These are phyloP conservation scores for Miichthys miiuy DNA, from an alignment of 2,797 vertebrate genomes.

Conservation along the genomic window DNA sequence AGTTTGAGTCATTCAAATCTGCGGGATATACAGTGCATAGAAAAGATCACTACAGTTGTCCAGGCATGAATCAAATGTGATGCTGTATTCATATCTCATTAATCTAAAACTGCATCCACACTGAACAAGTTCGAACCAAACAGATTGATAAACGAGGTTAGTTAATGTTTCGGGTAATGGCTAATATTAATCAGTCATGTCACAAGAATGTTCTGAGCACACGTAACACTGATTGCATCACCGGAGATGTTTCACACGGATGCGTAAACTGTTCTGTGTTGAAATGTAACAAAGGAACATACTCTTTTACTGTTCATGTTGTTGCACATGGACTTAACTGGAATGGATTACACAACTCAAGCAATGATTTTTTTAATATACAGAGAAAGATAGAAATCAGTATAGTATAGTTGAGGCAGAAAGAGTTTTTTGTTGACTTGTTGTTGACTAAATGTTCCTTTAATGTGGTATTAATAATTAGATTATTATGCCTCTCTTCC, in stretches of 20 bases:
- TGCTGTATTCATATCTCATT: background rate
- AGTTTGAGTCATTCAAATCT: slow-evolving; percentile 1
- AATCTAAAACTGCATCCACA: background rate
- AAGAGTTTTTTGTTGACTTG: too few species aligned
- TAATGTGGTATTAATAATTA: background rate
- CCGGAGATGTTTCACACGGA: background rate
- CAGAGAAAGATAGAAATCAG: background rate
- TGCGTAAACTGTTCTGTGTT: background rate
- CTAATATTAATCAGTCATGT: slow-evolving; percentile 1
- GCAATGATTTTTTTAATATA: background rate
- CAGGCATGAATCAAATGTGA: slow-evolving; percentile 1
- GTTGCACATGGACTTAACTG: background rate
- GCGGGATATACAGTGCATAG: background rate
- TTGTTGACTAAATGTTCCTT: too few species aligned
- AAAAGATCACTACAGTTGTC: background rate
- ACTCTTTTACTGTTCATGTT: background rate
- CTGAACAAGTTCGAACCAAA: slow-evolving; percentile 21
- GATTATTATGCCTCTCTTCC: background rate
- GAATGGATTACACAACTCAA: background rate
- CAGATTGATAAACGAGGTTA: background rate
- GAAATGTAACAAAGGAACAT: background rate
- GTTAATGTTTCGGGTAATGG: background rate
- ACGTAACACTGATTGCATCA: background rate
- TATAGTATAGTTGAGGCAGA: too few species aligned
- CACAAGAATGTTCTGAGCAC: background rate